Percentiles rank a stretch among this genome's conserved stretches.
Conservation (phyloP, 2,888 invertebrate genomes). For the Agonopterix heracliana region DNA sequence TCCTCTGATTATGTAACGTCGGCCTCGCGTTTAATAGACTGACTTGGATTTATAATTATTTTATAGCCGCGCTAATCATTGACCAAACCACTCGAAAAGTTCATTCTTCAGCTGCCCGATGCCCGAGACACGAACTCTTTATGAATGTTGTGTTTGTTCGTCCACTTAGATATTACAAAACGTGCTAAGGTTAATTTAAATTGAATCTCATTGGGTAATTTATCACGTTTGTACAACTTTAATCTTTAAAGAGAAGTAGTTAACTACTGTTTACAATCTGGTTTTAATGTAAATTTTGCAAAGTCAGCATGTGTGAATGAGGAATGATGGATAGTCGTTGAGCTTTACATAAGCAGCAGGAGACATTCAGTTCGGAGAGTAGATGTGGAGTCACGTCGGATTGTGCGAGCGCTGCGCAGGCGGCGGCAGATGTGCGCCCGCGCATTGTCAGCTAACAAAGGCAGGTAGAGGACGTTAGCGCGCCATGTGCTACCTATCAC, state of each 20-base stretch:
- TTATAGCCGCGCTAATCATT: constrained; percentile 30
- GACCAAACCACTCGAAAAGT: constrained; percentile 22
- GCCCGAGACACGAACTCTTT: constrained; percentile 7
- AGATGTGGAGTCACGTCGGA: constrained; percentile 19
- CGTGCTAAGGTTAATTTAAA: neutral
- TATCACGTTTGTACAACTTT: neutral
- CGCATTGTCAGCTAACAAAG: constrained; percentile 67
- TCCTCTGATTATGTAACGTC: constrained; percentile 52
- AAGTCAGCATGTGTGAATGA: constrained; percentile 27
- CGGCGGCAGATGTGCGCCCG: constrained; percentile 65
- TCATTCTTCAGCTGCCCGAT: constrained; percentile 2
- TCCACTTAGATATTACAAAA: neutral
- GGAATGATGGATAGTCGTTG: constrained; percentile 32
- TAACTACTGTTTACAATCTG: neutral
- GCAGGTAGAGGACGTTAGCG: constrained; percentile 65
- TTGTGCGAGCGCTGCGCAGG: constrained; percentile 54
- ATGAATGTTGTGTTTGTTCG: constrained; percentile 1
- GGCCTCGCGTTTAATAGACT: constrained; percentile 47
- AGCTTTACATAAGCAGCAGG: constrained; percentile 30
- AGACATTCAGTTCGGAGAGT: constrained; percentile 33
- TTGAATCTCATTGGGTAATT: neutral
- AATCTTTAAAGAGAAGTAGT: neutral
- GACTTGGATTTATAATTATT: constrained; percentile 33
- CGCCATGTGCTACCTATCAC: constrained; percentile 72
- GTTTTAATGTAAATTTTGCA: constrained; percentile 15